Conservation (phyloP, 2,888 invertebrate species). For the Phasia obesa region DNA sequence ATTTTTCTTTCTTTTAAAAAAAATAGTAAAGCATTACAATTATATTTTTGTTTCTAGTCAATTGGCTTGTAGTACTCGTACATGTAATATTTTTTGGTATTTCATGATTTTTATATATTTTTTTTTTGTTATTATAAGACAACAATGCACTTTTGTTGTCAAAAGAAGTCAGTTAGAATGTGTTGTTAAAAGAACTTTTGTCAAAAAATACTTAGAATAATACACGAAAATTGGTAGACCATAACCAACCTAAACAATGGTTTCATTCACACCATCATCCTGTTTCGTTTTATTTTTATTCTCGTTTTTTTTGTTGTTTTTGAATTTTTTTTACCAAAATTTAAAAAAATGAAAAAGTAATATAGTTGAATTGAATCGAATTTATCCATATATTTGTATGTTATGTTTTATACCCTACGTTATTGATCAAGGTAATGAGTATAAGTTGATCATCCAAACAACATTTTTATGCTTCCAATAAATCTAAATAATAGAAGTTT, state of each 20-base stretch:
- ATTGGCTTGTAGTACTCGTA: too few relatives aligned
- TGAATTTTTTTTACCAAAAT: conserved; percentile 23
- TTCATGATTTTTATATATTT: conserved; percentile 19
- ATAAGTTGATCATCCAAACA: background rate
- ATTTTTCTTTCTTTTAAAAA: background rate
- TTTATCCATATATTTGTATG: conserved; percentile 9
- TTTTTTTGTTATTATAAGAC: conserved; percentile 17
- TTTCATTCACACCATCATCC: conserved; percentile 68
- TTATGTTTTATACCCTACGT: conserved; percentile 25
- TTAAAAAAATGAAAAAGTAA: conserved; percentile 22
- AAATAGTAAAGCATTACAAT: too few relatives aligned
- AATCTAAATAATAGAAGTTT: background rate
- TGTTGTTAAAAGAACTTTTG: conserved; percentile 47
- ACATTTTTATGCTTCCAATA: background rate
- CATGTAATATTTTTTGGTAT: background rate
- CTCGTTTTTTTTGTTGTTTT: conserved; percentile 7
- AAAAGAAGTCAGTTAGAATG: conserved; percentile 45
- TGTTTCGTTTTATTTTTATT: conserved; percentile 32
- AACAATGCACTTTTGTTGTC: conserved; percentile 55
- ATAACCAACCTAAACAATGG: conserved; percentile 62
- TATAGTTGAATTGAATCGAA: conserved; percentile 40
- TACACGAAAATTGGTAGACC: conserved; percentile 68
- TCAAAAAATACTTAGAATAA: conserved; percentile 58
- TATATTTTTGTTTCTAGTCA: too few relatives aligned
- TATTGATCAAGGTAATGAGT: background rate